Percentiles rank a stretch among this genome's conserved stretches.
phyloP scores from a whole-genome alignment of 2,797 vertebrate species.

The Pangasius macronema region DNA sequence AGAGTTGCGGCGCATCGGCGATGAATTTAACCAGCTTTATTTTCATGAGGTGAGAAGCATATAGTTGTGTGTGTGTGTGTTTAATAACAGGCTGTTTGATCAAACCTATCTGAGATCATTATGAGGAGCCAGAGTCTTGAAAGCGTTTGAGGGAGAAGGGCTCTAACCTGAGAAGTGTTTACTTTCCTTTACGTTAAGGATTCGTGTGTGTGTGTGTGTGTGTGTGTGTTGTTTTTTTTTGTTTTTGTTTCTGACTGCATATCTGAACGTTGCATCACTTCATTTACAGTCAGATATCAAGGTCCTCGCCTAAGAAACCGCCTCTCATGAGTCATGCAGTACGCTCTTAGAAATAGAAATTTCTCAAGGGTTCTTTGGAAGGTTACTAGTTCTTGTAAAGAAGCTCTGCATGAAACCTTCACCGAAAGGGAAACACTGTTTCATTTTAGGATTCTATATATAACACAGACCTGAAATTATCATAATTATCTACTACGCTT shows the following conservation, averaged over 20 bases:
- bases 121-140: constrained; percentile 10
- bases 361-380: background rate
- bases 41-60: constrained; percentile 64
- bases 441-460: background rate
- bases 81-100: constrained; percentile 18
- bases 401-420: background rate
- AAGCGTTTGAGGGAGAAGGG: background rate
- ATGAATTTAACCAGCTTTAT: constrained; percentile 79
- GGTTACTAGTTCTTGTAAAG: background rate
- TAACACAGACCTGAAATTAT: background rate
- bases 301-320: constrained; percentile 5
- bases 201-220: background rate
- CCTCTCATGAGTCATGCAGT: background rate
- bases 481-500: background rate
- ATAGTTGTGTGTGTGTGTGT: constrained; percentile 35
- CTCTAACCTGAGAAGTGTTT: constrained; percentile 28
- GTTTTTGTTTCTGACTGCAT: background rate
- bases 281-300: constrained; percentile 44
- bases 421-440: background rate
- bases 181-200: background rate
- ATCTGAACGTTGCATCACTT: constrained; percentile 49
- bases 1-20: constrained; percentile 86
- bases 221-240: no score
- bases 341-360: background rate
- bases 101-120: background rate